phyloP scores from a whole-genome alignment of 2,797 vertebrate genomes.

The Poecilia velifera region DNA sequence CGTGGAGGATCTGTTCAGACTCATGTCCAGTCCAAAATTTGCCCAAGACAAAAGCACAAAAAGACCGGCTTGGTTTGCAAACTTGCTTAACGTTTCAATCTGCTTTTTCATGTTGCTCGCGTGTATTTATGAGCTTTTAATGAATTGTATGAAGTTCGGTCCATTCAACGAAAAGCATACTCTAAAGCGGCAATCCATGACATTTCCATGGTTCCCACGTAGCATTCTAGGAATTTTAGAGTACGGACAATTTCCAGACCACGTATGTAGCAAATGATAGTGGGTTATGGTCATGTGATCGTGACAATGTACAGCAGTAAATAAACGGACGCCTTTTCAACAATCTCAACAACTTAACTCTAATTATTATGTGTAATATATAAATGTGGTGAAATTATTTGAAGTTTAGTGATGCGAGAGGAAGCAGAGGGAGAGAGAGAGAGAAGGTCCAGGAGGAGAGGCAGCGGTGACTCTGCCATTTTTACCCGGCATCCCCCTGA shows the following conservation, averaged over 20 bases:
- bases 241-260: background rate
- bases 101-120: background rate
- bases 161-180: background rate
- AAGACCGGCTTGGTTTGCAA: background rate
- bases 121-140: background rate
- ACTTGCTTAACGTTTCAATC: background rate
- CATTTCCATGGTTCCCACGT: background rate
- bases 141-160: background rate
- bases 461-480: constrained; percentile 45
- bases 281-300: background rate
- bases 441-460: constrained; percentile 11
- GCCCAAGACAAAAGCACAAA: background rate
- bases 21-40: background rate
- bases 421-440: background rate
- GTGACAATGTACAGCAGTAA: too few relatives aligned
- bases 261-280: background rate
- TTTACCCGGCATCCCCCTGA: constrained; percentile 19
- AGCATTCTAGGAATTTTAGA: background rate
- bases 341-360: too few relatives aligned
- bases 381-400: too few relatives aligned
- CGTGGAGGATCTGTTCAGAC: background rate
- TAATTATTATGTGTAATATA: too few relatives aligned
- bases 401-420: too few relatives aligned
- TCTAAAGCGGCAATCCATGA: background rate
- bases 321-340: too few relatives aligned